phyloP scores from a whole-genome alignment of 2,113 vertebrate species.

The Silurus asotus region DNA sequence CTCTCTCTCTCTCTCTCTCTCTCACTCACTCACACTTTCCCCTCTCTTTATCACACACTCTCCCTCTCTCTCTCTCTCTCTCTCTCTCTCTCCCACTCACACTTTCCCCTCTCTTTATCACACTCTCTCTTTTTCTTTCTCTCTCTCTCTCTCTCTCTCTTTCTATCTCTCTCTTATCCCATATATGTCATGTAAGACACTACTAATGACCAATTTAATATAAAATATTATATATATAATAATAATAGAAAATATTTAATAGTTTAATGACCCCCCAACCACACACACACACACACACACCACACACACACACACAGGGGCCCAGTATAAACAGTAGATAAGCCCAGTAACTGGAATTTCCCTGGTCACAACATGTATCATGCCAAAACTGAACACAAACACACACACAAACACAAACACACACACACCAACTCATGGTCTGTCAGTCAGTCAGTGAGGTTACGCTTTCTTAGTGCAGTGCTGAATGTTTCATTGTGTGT shows the following conservation, averaged over 20 bases:
- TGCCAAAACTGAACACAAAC: slow-evolving; percentile 19
- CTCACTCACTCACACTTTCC: too few species aligned
- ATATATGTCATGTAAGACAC: slow-evolving; percentile 2
- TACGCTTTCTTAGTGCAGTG: slow-evolving; percentile 7
- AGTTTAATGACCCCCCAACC: slow-evolving; percentile 4
- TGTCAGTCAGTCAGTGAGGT: slow-evolving; percentile 27
- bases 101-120: background rate
- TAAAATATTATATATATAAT: too few species aligned
- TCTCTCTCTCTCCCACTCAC: too few species aligned
- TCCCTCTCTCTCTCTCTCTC: too few species aligned
- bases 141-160: background rate
- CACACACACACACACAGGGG: background rate
- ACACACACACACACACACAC: slow-evolving; percentile 41
- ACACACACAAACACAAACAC: slow-evolving; percentile 34
- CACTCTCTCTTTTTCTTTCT: background rate
- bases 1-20: too few species aligned
- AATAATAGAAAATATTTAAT: background rate
- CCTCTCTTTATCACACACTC: too few species aligned
- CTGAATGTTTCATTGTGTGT: slow-evolving; percentile 24
- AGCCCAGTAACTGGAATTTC: slow-evolving; percentile 32
- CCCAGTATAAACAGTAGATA: slow-evolving; percentile 18
- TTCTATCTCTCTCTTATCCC: slow-evolving; percentile 23
- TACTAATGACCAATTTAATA: slow-evolving; percentile 11
- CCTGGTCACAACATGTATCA: slow-evolving; percentile 5
- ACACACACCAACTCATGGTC: background rate